These are phyloP conservation scores for Plagodis dolabraria DNA, from an alignment of 2,888 invertebrate species.

Conservation along the genomic window DNA sequence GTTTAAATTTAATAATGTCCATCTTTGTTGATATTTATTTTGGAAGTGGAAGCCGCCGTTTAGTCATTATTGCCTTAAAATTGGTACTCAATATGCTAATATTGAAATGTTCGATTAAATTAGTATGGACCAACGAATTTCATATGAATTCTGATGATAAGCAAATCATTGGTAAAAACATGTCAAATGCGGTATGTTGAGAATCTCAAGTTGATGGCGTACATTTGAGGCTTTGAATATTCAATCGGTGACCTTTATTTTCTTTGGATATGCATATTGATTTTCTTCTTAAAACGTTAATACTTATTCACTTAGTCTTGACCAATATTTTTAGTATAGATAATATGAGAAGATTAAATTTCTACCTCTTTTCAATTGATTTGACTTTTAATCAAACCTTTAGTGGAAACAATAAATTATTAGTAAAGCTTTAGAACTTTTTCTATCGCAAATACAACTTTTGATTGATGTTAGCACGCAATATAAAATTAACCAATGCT, in stretches of 20 bases:
- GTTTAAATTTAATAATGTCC: constrained; percentile 20
- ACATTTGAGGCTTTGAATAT: constrained; percentile 19
- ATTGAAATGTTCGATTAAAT: constrained; percentile 31
- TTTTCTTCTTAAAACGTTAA: constrained; percentile 5
- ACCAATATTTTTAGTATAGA: too few species aligned
- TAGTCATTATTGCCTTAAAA: constrained; percentile 31
- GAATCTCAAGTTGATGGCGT: constrained; percentile 25
- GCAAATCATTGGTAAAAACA: constrained; percentile 26
- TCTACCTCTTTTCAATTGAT: too few species aligned
- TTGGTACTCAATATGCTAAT: constrained; percentile 37
- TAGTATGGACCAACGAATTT: constrained; percentile 27
- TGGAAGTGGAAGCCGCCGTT: constrained; percentile 29
- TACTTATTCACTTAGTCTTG: too few species aligned
- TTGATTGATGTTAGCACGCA: too few species aligned
- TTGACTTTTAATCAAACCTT: too few species aligned
- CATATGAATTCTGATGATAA: constrained; percentile 28
- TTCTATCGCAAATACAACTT: too few species aligned
- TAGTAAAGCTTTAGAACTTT: too few species aligned
- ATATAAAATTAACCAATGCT: too few species aligned
- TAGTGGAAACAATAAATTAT: too few species aligned
- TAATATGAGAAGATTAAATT: too few species aligned
- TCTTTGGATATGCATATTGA: constrained; percentile 14
- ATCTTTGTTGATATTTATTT: constrained; percentile 31
- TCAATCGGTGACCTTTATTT: constrained; percentile 20
- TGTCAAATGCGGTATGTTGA: constrained; percentile 26